Percentiles rank a stretch among this genome's conserved stretches.
phyloP scores from a whole-genome alignment of 1,140 invertebrate species.

The Drosophila sechellia region DNA sequence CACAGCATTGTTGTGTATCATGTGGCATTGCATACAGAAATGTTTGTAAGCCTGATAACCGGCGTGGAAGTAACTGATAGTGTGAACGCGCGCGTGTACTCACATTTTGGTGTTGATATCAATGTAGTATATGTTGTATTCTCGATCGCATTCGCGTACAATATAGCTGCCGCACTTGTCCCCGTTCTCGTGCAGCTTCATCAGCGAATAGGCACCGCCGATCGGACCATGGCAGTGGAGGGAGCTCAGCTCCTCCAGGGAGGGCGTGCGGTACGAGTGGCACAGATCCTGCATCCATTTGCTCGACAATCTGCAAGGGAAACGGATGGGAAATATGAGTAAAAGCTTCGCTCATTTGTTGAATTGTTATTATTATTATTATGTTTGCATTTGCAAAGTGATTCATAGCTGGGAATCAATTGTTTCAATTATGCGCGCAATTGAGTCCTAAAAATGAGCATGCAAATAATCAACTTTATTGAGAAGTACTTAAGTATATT shows the following conservation, averaged over 20 bases:
- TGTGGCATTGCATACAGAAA: background rate
- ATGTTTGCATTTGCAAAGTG: too few species aligned
- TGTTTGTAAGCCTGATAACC: background rate
- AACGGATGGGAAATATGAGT: background rate
- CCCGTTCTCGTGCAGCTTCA: constrained; percentile 91
- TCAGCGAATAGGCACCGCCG: constrained; percentile 92
- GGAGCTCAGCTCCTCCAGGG: constrained; percentile 89
- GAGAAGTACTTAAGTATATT: background rate
- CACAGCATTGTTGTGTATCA: too few species aligned
- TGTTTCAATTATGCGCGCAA: background rate
- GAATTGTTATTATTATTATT: too few species aligned
- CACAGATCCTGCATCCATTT: constrained; percentile 97
- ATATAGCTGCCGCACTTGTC: constrained; percentile 92
- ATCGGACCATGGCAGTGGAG: constrained; percentile 95
- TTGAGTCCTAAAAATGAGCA: background rate
- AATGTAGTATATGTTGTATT: constrained; percentile 91
- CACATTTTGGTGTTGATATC: constrained; percentile 90
- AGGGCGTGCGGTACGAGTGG: constrained; percentile 91
- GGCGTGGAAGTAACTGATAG: background rate
- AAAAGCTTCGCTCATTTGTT: too few species aligned
- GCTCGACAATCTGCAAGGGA: constrained; percentile 88
- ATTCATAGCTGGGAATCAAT: too few species aligned
- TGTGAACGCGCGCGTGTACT: constrained; percentile 21
- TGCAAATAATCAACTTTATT: background rate
- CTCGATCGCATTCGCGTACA: constrained; percentile 91